phyloP scores from a whole-genome alignment of 53 echinoderm and acorn worm species.

The Paracentrotus lividus region DNA sequence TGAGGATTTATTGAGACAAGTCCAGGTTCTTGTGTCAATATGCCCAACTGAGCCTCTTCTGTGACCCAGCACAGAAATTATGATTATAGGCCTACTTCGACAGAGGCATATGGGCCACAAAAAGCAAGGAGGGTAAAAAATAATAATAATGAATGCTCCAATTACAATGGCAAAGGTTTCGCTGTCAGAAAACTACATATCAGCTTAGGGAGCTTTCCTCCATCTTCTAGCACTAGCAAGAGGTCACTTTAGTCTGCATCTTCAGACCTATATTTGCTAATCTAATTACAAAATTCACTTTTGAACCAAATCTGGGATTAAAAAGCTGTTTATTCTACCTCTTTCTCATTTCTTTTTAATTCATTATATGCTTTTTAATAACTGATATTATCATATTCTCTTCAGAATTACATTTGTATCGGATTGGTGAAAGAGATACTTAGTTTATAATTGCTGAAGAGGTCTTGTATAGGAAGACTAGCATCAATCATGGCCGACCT shows the following conservation, averaged over 20 bases:
- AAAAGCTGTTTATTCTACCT: background rate
- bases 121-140: slow-evolving; percentile 23
- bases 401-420: background rate
- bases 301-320: background rate
- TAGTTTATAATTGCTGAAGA: background rate
- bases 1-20: background rate
- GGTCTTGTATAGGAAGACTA: background rate
- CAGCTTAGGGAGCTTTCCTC: background rate
- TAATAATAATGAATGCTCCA: slow-evolving; percentile 57
- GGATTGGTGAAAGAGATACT: no score
- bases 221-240: background rate
- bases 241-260: slow-evolving; percentile 22
- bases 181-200: slow-evolving; percentile 20
- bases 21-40: slow-evolving; percentile 23
- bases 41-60: background rate
- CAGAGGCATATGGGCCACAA: slow-evolving; percentile 3
- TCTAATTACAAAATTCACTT: background rate
- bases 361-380: background rate
- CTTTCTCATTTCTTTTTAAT: background rate
- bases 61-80: background rate
- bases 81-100: no score
- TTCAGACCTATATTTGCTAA: background rate
- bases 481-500: slow-evolving; percentile 8
- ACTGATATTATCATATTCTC: background rate
- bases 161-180: slow-evolving; percentile 56